Evolutionary conservation across 2,888 invertebrate genomes (phyloP).

Genomic region (Pandemis cinnamomeana): DNA sequence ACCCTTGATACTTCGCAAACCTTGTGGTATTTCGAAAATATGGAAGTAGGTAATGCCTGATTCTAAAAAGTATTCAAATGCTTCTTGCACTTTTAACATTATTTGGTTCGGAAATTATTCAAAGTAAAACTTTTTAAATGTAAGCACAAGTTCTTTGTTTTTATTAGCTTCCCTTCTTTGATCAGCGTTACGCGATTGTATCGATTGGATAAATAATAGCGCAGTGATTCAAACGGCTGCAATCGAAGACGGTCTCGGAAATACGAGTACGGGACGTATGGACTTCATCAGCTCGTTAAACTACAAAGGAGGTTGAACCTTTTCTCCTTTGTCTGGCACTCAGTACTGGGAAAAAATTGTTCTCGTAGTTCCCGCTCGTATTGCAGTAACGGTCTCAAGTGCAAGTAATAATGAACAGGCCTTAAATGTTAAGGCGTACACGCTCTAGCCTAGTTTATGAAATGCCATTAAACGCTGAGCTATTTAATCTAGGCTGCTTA

Average conservation of each 20-base stretch:
- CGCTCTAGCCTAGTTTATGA: not conserved
- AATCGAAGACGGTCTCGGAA: slow-evolving; percentile 50
- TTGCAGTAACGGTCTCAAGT: slow-evolving; percentile 21
- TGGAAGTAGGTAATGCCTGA: not conserved
- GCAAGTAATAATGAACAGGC: slow-evolving; percentile 16
- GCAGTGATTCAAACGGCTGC: slow-evolving; percentile 38
- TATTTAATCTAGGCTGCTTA: not conserved
- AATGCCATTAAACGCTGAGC: not conserved
- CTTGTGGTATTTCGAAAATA: too few species aligned
- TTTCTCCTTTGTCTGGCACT: slow-evolving; percentile 59
- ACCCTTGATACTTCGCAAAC: too few species aligned
- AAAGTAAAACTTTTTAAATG: too few species aligned
- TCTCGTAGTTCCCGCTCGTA: slow-evolving; percentile 40
- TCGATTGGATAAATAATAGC: slow-evolving; percentile 26
- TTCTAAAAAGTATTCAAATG: not conserved
- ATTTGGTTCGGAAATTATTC: too few species aligned
- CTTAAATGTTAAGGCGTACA: slow-evolving; percentile 5
- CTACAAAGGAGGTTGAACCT: slow-evolving; percentile 66
- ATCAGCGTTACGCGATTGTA: not conserved
- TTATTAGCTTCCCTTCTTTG: not conserved
- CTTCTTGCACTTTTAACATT: not conserved
- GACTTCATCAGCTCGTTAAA: slow-evolving; percentile 64
- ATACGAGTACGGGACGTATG: slow-evolving; percentile 48
- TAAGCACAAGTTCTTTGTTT: not conserved
- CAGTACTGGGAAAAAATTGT: slow-evolving; percentile 59